Evolutionary conservation across 2,113 vertebrate species (phyloP), one percentile per base, ranked within the genome.

Genomic region (Chaetura pelagica): DNA sequence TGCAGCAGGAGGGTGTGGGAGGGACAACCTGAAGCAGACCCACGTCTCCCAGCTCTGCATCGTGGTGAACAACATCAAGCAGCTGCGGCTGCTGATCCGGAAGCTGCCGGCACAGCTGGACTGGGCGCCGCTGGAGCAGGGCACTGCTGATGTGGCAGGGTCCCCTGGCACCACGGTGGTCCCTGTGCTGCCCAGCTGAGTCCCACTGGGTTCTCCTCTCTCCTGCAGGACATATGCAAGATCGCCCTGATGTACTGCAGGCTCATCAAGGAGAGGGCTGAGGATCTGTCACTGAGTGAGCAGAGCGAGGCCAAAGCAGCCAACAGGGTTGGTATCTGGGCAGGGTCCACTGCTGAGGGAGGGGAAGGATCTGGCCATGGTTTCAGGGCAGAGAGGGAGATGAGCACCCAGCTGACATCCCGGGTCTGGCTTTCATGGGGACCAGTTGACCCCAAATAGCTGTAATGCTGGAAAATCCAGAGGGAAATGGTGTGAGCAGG

Each of bases 31-130:
- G 58, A 78, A 40, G 66, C 58, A 79, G 30, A 52, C 14, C 26
- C 15, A 22, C 49, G 51, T 91, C n/a, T 48, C 74, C 22, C 93
- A 99, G 99, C 91, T 99, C 84, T 99, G 99, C 29, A 98, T 99
- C 30, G 99, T 99, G 78, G 99, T 99, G 93, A 99, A 99, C 24
- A 98, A 99, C 97, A 97, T 99, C 93, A 98, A 99, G 94, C 98
- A 99, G 96, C 94, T 99, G 13, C 97, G 99, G 32, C 97, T 98
- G 8, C 97, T 99, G 86, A 94, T 99, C 69, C 97, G 96, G 87
- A 97, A 90, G 67, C 98, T 99, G 58, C 99, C 99, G 0, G 26
- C 71, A 0, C 98, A 99, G 94, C 98, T 99, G 93, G 98, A 98
- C 34, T 99, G 99, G 99, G 93, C 91, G 0, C 98, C 96, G 7